Base-by-base conservation (phyloP, 1,140 invertebrate species). In the Berghia stephanieae region DNA sequence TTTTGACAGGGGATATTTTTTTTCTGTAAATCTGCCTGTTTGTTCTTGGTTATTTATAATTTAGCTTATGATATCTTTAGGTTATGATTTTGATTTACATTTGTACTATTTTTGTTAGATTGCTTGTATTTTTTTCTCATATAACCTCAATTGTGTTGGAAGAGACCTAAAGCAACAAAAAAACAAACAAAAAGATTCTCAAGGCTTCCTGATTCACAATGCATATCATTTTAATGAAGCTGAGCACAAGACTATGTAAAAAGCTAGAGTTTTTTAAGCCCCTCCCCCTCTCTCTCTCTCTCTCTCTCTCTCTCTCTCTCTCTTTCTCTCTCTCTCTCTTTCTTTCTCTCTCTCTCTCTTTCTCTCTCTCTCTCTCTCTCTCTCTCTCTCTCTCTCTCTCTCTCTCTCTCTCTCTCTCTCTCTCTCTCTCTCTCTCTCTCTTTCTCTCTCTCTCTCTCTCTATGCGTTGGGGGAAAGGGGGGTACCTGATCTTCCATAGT, bases 361-460 rank as follows among this genome's bases (percentile, higher is more conserved):
- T 34, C 66, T 34, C 31, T 68, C 66, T 68, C 66, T 68, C 66
- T 68, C 66, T 34, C 16, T 36, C 8, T 36, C 34, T 36, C 34
- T 36, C 34, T 36, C 34, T 36, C 66, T 36, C 34, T 34, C 6
- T 34, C 8, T 68, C 8, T 16, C 8, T 68, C 66, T 16, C 66
- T 68, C 6, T 68, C 8, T 68, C 66, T 60, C 55, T 60, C 55
- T 60, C 55, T n/a, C 21, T 31, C 21, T 60, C 55, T 60, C 55
- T 60, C 5, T 60, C 55, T 60, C 21, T n/a, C 55, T n/a, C 6
- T 24, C 55, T 24, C 55, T 60, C 55, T 60, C 55, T 68, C 66
- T 34, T 36, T 36, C 66, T 68, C 66, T 68, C 66, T 68, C 66
- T 68, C 66, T 68, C 66, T 36, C n/a, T 34, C 5, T 34, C 6